Percentiles rank a stretch among this genome's conserved stretches.
phyloP scores from a whole-genome alignment of 2,113 vertebrate genomes.

The Caranx ignobilis region DNA sequence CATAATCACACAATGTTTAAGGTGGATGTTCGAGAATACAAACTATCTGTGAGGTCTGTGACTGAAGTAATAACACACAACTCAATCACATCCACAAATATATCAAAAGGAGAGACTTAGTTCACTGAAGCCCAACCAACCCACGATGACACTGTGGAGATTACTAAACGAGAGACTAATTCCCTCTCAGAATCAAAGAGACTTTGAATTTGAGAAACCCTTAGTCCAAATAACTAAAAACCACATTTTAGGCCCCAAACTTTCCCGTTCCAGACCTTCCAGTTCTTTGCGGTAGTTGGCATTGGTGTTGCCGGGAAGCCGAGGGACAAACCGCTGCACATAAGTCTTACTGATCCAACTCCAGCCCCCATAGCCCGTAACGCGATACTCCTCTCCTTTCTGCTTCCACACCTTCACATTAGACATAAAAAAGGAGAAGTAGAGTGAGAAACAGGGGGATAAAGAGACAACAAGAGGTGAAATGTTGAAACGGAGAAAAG shows the following conservation, averaged over 20 bases:
- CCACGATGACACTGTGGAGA: slow-evolving; percentile 18
- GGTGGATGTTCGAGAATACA: background rate
- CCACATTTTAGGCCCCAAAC: slow-evolving; percentile 16
- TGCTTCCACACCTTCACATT: slow-evolving; percentile 96
- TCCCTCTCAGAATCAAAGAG: slow-evolving; percentile 5
- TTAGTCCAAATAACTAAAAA: slow-evolving; percentile 31
- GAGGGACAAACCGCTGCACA: slow-evolving; percentile 91
- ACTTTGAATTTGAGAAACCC: slow-evolving; percentile 10
- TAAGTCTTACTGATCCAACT: slow-evolving; percentile 98
- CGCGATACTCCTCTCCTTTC: slow-evolving; percentile 98
- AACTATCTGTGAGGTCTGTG: slow-evolving; percentile 16
- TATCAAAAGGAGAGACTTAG: slow-evolving; percentile 14
- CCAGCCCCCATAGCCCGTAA: slow-evolving; percentile 98
- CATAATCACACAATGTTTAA: background rate
- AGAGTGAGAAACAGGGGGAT: background rate
- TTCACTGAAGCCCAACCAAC: slow-evolving; percentile 3
- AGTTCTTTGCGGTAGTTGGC: slow-evolving; percentile 89
- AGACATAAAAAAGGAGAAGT: slow-evolving; percentile 4
- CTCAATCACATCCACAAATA: background rate
- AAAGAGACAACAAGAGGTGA: background rate
- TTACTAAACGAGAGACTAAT: slow-evolving; percentile 20
- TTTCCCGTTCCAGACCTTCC: slow-evolving; percentile 64
- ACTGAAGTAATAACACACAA: background rate
- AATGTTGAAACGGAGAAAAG: slow-evolving; percentile 9
- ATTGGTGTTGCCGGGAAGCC: slow-evolving; percentile 97